Base-by-base conservation (phyloP, 1,140 invertebrate genomes). In the Atopsyche davidsoni region DNA sequence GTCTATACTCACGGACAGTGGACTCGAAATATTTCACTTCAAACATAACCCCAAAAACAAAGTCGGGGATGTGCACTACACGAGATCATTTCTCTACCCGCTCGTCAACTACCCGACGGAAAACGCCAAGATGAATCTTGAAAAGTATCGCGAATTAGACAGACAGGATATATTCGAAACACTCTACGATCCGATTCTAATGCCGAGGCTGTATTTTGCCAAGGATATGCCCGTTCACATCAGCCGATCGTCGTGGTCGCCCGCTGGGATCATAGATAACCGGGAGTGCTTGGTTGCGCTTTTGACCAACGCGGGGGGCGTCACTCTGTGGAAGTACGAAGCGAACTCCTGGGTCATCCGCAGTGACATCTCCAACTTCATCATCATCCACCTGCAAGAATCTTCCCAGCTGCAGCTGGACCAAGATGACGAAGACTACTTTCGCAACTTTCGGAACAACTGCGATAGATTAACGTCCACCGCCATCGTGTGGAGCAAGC, bases 51-150 rank as follows among this genome's bases (percentile, higher is more conserved):
- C 48, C 22, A 24, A 51, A 38, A 51, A 24, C 18, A 38, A 21
- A 39, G 3, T 44, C 9, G 14, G 22, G 13, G 42, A 36, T 11
- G 13, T 44, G 4, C 18, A 19, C 17, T 45, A 44, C 18, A 19
- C 36, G 11, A 23, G 41, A 13, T 44, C 48, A 2, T 51, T 51
- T 14, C 36, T 51, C 11, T 51, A 23, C 23, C 48, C 48, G 2
- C 4, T 51, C 32, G 31, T 28, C 9, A 39, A 51, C 17, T 51
- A 44, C 38, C 48, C 48, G 6, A 44, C 48, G n/a, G 48, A 51
- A 10, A 13, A 51, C 9, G 32, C 48, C 7, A 34, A 35, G 3
- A 38, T 51, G 22, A 35, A 51, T 14, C 11, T 32, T 16, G 25
- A 25, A 6, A 7, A 2, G 10, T 11, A 44, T 3, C 13, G 13